Percentiles rank a stretch among this genome's conserved stretches.
These are phyloP conservation scores for Coremacera marginata DNA, from an alignment of 2,888 invertebrate genomes.

Conservation along the genomic window DNA sequence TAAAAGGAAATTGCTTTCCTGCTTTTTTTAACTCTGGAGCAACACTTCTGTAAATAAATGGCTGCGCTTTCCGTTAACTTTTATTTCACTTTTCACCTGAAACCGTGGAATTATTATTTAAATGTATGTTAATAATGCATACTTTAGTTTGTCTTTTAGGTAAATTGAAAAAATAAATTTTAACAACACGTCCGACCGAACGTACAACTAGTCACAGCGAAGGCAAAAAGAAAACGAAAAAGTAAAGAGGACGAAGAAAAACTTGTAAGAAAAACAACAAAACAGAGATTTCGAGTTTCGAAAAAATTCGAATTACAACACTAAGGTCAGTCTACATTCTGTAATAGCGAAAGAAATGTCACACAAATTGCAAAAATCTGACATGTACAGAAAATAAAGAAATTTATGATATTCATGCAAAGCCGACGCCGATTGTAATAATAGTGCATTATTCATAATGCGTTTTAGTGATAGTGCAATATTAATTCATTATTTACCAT, in stretches of 20 bases:
- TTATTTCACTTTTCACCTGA: not conserved
- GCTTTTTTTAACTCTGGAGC: not conserved
- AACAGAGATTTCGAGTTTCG: not conserved
- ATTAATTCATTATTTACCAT: too few species aligned
- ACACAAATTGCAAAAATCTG: too few species aligned
- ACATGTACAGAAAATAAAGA: too few species aligned
- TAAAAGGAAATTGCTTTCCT: constrained; percentile 38
- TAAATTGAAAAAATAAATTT: not conserved
- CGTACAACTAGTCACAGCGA: constrained; percentile 26
- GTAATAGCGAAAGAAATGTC: not conserved
- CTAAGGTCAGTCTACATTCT: not conserved
- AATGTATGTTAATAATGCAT: not conserved
- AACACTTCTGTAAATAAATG: not conserved
- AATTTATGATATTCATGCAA: too few species aligned
- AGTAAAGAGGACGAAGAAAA: constrained; percentile 36
- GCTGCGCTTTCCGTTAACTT: too few species aligned
- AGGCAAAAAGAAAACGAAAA: constrained; percentile 36
- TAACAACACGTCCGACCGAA: constrained; percentile 5
- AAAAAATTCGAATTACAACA: not conserved
- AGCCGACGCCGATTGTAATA: too few species aligned
- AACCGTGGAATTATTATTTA: not conserved
- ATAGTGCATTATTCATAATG: too few species aligned
- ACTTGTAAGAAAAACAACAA: constrained; percentile 27
- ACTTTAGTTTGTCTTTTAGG: not conserved
- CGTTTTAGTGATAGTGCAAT: too few species aligned